Evolutionary conservation across 2,797 vertebrate genomes (phyloP), one percentile per base, ranked within the genome.

Genomic region (Pteropus rufus): DNA sequence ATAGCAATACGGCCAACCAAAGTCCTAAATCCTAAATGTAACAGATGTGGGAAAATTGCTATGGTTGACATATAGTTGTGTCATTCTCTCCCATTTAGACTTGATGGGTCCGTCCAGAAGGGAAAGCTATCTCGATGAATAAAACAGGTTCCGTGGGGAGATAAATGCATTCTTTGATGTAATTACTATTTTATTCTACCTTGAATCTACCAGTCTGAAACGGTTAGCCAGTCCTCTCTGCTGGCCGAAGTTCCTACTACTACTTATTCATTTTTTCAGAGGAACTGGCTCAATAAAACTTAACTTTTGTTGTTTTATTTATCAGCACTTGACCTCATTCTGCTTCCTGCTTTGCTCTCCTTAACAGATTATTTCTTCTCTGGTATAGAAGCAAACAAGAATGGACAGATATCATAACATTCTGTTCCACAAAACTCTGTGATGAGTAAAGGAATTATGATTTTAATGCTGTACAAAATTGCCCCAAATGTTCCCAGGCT

Each of bases 371-470:
- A 18, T 41, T 87, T 29, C 34, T 76, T 85, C 36, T 80, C 29
- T 62, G 18, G 34, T 31, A 23, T 41, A 36, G 92, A 86, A 86
- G 72, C 54, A 69, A 85, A 82, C 7, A 56, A 58, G 54, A 69
- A 93, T 4, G 18, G 49, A 39, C 60, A 44, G 34, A 24, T 31
- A 73, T 21, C 5, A 46, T 34, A 76, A 83, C n/a, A 49, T 24
- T 41, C 49, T 67, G 52, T 7, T 39, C 26, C 89, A 34, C 2
- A 4, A 14, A 69, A 14, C n/a, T 62, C 70, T 46, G 23, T 12
- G 62, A 26, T 7, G 10, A 58, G 31, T 10, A 31, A 46, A 77
- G 44, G 21, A 16, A 26, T 39, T 31, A 46, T 9, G 18, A 75
- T 11, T 15, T 21, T 9, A 70, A 29, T 10, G 5, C 34, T 24